Conservation (phyloP, 1,140 invertebrate species). For the Potamilus streckersoni region DNA sequence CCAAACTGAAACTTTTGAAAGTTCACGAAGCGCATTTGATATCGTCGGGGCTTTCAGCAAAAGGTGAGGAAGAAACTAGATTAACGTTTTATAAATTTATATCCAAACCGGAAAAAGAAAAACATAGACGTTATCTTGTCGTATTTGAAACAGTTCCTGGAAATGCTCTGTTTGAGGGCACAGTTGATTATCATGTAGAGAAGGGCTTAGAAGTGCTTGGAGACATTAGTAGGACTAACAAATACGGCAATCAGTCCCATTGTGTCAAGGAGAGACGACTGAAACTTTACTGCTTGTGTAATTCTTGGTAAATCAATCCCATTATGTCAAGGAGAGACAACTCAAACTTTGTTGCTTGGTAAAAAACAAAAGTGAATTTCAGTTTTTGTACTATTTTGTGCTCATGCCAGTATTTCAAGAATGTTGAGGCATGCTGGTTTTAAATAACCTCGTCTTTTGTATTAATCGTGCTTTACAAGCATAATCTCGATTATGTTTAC, state of each 20-base stretch:
- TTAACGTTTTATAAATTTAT: conserved; percentile 38
- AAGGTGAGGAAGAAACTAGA: conserved; percentile 28
- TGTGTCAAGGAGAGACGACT: conserved; percentile 30
- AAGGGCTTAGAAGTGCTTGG: conserved; percentile 21
- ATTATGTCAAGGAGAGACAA: no score
- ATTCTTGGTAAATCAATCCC: not conserved
- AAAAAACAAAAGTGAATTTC: not conserved
- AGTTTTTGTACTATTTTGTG: no score
- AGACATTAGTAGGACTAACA: conserved; percentile 31
- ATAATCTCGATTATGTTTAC: no score
- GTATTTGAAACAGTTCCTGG: conserved; percentile 24
- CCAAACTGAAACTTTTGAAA: conserved; percentile 14
- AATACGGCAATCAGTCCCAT: conserved; percentile 26
- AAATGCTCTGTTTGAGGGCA: conserved; percentile 24
- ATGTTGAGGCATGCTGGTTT: no score
- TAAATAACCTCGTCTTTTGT: no score
- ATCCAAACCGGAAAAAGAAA: conserved; percentile 49
- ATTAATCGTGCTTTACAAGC: no score
- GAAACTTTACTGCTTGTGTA: conserved; percentile 25
- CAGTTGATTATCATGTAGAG: conserved; percentile 16
- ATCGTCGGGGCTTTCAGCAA: conserved; percentile 17
- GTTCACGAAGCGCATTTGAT: conserved; percentile 23
- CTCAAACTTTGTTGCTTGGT: no score
- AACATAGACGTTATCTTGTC: conserved; percentile 36
- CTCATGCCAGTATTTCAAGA: no score